Conservation (phyloP, 2,888 invertebrate genomes). For the Biston betularia region DNA sequence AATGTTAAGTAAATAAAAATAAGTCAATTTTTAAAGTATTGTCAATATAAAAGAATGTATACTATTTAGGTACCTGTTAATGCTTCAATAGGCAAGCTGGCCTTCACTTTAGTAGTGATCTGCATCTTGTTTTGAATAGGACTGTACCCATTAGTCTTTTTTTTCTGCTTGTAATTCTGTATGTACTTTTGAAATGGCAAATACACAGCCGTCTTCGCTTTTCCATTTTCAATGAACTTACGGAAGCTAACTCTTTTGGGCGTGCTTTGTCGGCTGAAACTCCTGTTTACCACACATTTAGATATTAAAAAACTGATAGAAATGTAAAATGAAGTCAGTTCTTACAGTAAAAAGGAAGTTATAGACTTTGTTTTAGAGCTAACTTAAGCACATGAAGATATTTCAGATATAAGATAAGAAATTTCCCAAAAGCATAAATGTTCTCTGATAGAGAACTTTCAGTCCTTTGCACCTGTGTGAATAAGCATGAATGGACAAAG, state of each 20-base stretch:
- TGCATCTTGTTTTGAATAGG: constrained; percentile 74
- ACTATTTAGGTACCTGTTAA: constrained; percentile 61
- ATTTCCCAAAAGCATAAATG: constrained; percentile 9
- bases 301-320: not conserved
- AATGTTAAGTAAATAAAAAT: too few species aligned
- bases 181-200: constrained; percentile 88
- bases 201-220: constrained; percentile 84
- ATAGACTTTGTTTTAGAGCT: not conserved
- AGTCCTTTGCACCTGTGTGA: constrained; percentile 14
- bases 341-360: not conserved
- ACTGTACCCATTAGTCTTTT: constrained; percentile 70
- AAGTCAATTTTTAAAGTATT: too few species aligned
- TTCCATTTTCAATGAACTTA: constrained; percentile 78
- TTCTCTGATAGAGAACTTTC: not conserved
- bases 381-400: not conserved
- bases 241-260: constrained; percentile 81
- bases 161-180: constrained; percentile 76
- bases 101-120: constrained; percentile 68
- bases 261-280: constrained; percentile 69
- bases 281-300: constrained; percentile 24
- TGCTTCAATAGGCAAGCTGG: constrained; percentile 68
- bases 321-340: not conserved
- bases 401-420: not conserved
- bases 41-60: too few species aligned
- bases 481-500: constrained; percentile 25